These are phyloP conservation scores for Steinernema hermaphroditum DNA, from an alignment of 2,888 invertebrate species.

Conservation along the genomic window DNA sequence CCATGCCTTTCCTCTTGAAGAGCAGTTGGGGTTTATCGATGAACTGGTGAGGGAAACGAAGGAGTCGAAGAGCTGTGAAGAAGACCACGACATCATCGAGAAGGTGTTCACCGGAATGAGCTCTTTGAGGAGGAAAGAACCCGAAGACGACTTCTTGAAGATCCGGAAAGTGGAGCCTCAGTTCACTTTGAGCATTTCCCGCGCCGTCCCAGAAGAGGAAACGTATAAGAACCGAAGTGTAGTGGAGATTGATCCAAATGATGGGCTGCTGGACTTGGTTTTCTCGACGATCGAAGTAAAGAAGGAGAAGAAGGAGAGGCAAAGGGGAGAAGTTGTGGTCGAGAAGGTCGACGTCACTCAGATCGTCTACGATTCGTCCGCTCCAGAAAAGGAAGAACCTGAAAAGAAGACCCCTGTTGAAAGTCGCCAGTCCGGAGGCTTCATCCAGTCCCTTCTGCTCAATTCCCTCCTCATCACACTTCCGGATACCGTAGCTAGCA, in stretches of 20 bases:
- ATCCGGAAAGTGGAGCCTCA: not conserved
- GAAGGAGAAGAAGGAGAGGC: not conserved
- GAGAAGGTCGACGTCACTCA: constrained; percentile 36
- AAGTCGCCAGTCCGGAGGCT: not conserved
- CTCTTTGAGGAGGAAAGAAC: not conserved
- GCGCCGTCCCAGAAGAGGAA: not conserved
- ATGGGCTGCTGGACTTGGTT: constrained; percentile 3
- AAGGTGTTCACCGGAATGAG: constrained; percentile 20
- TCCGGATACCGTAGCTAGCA: not conserved
- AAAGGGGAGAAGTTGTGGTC: constrained; percentile 27
- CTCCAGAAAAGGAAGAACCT: not conserved
- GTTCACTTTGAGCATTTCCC: not conserved
- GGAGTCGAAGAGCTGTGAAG: not conserved
- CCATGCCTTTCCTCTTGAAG: not conserved
- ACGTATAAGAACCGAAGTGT: not conserved
- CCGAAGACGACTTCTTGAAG: not conserved
- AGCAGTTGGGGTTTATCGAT: constrained; percentile 8
- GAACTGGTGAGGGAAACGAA: constrained; percentile 1
- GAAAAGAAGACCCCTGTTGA: not conserved
- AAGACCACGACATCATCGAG: constrained; percentile 22
- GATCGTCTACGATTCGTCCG: constrained; percentile 22
- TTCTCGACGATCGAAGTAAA: not conserved
- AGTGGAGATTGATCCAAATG: constrained; percentile 12
- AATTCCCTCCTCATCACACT: constrained; percentile 7
- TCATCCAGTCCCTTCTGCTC: constrained; percentile 5